Evolutionary conservation across 1,140 invertebrate genomes (phyloP), one percentile per base, ranked within the genome.

Genomic region (Agrilus planipennis): DNA sequence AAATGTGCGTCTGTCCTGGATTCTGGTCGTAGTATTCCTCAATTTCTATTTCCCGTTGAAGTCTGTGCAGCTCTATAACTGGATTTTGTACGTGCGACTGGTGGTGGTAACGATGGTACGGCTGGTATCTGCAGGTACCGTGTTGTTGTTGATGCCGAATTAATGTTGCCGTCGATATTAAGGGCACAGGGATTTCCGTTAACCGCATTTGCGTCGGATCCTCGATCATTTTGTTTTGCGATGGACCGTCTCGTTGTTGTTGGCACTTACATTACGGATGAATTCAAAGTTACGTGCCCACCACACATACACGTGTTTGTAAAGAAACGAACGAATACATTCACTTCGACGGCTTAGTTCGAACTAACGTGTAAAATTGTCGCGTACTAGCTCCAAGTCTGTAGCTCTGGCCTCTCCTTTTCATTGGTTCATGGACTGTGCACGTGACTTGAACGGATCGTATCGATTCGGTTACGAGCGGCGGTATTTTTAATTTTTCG

Each of bases 401-500:
- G 49, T 35, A 17, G 37, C 38, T 29, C 39, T 18, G 27, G 18
- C 34, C 20, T 52, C 50, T 49, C 50, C 45, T 42, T 48, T 49
- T 48, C 18, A 60, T 65, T 67, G 67, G 62, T 61, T 63, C 58
- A 60, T 45, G 51, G 50, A 53, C 58, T 46, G 52, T 53, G 64
- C 76, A 77, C 74, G 75, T 77, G 75, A 74, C 62, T 63, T 27
- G 39, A 47, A 50, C 57, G 68, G 64, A 63, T 64, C 68, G 68
- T 78, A 78, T 79, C 73, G 75, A 78, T 79, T 79, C 75, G 73
- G 70, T 72, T 68, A 69, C 69, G 50, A 46, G 74, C 75, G 75
- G 75, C 76, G 76, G 77, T 75, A 78, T 78, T 79, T 79, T 78
- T 79, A 77, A 79, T 72, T 78, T 78, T 67, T 46, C 52, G 53